These are phyloP conservation scores for Musca domestica DNA, from an alignment of 1,140 invertebrate species.

Conservation along the genomic window DNA sequence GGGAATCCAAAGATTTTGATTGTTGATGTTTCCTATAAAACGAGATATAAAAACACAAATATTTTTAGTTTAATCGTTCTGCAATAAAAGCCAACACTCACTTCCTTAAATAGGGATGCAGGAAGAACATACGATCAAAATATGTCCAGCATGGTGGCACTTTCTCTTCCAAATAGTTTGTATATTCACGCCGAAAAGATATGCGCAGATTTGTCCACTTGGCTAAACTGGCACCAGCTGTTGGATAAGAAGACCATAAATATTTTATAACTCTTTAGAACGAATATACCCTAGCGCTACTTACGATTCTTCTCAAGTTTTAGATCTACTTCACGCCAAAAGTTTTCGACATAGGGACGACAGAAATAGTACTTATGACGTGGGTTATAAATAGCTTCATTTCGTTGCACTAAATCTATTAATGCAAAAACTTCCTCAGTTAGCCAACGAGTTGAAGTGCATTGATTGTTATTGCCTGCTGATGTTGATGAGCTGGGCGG, in stretches of 20 bases:
- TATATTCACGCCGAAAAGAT: slow-evolving; percentile 49
- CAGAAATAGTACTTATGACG: slow-evolving; percentile 51
- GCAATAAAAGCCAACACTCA: slow-evolving; percentile 21
- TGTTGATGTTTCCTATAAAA: slow-evolving; percentile 39
- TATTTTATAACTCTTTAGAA: background rate
- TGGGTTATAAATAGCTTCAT: slow-evolving; percentile 52
- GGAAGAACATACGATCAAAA: slow-evolving; percentile 51
- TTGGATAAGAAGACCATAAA: background rate
- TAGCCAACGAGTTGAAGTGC: slow-evolving; percentile 42
- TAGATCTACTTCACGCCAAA: slow-evolving; percentile 49
- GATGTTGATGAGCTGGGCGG: background rate
- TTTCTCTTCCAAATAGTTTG: slow-evolving; percentile 49
- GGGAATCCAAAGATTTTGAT: slow-evolving; percentile 44
- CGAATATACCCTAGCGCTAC: background rate
- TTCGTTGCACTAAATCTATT: slow-evolving; percentile 48
- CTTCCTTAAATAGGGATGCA: slow-evolving; percentile 49
- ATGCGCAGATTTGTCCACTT: slow-evolving; percentile 52
- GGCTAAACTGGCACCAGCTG: slow-evolving; percentile 48
- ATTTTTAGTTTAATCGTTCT: slow-evolving; percentile 15
- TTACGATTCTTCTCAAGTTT: slow-evolving; percentile 48
- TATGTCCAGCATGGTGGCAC: slow-evolving; percentile 51
- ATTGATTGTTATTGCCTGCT: background rate
- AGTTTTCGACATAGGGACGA: slow-evolving; percentile 50
- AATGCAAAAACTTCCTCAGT: slow-evolving; percentile 50
- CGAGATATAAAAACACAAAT: background rate